Conservation (phyloP, 2,113 vertebrate species). For the Noctilio leporinus region DNA sequence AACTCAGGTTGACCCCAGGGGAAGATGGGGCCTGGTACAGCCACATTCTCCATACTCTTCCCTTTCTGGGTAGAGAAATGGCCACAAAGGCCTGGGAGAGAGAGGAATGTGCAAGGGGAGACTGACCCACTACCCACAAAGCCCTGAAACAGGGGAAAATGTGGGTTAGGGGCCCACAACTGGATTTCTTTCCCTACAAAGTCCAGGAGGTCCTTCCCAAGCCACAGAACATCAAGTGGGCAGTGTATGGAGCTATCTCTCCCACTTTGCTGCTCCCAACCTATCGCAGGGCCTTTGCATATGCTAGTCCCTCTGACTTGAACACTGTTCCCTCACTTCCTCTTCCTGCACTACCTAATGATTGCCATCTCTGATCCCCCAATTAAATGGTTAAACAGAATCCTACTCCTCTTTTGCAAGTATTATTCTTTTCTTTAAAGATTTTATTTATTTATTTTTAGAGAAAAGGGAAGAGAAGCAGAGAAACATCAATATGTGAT, state of each 20-base stretch:
- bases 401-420: background rate
- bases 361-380: background rate
- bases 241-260: rapidly evolving
- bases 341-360: background rate
- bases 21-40: background rate
- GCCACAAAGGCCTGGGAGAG: background rate
- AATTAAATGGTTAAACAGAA: background rate
- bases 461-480: too few species aligned
- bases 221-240: background rate
- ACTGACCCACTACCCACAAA: background rate
- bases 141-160: background rate
- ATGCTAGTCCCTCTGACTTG: background rate
- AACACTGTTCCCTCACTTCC: background rate
- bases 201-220: background rate
- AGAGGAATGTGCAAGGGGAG: background rate
- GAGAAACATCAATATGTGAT: too few species aligned
- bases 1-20: background rate
- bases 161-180: background rate
- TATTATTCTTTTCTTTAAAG: too few species aligned
- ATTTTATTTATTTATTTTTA: too few species aligned
- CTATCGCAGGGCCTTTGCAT: background rate
- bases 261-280: background rate
- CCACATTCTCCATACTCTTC: background rate
- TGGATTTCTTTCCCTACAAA: background rate
- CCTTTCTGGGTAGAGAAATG: background rate